Evolutionary conservation across 2,113 vertebrate genomes (phyloP).

Genomic region (Tor tambroides): DNA sequence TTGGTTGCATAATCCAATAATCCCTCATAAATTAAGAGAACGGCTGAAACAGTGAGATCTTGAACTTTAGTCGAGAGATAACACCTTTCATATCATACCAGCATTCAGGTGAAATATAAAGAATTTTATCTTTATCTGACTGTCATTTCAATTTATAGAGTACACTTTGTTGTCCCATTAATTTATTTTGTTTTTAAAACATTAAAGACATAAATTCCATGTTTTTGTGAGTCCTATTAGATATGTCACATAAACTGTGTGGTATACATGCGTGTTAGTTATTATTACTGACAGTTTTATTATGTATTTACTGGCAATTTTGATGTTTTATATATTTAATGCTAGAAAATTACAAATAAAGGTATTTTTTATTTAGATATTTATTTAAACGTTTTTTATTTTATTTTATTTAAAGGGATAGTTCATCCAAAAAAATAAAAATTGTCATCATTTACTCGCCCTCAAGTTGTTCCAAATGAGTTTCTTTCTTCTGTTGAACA

Average conservation of each 20-base stretch:
- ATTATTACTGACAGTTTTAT: no score
- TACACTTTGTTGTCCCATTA: background rate
- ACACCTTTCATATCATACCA: background rate
- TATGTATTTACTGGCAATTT: background rate
- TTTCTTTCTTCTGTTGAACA: no score
- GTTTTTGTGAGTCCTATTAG: background rate
- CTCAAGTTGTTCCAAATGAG: no score
- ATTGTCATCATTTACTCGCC: no score
- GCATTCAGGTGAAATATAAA: background rate
- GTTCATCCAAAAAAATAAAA: no score
- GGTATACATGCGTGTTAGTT: no score
- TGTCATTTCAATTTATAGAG: background rate
- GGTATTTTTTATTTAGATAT: background rate
- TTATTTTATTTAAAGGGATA: no score
- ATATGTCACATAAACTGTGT: background rate
- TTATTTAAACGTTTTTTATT: no score
- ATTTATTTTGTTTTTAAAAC: background rate
- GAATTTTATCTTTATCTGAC: background rate
- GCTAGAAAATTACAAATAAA: background rate
- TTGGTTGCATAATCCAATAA: constrained; percentile 31
- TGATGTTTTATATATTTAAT: background rate
- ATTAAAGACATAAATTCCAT: background rate
- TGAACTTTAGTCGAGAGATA: background rate
- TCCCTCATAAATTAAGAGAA: background rate
- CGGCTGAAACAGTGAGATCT: background rate